Evolutionary conservation across 2,888 invertebrate species (phyloP).

Genomic region (Phasia obesa): DNA sequence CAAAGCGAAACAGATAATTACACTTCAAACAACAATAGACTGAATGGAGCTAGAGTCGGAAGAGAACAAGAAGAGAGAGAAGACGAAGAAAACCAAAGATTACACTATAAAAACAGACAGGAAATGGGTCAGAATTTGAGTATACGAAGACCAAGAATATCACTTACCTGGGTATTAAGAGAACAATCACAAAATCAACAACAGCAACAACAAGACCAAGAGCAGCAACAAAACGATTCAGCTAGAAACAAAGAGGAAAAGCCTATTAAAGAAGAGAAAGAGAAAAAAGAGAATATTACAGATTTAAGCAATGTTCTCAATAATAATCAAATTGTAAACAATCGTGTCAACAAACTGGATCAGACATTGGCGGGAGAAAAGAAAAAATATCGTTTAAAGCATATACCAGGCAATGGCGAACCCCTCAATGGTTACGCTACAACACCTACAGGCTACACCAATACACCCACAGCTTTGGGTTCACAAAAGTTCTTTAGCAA

Average conservation of each 20-base stretch:
- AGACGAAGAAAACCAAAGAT: constrained; percentile 74
- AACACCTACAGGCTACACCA: constrained; percentile 79
- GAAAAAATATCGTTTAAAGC: constrained; percentile 76
- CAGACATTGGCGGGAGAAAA: constrained; percentile 69
- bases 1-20: constrained; percentile 12
- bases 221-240: constrained; percentile 47
- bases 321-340: constrained; percentile 78
- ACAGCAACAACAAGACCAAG: constrained; percentile 69
- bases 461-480: constrained; percentile 76
- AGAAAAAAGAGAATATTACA: constrained; percentile 38
- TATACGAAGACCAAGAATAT: constrained; percentile 86
- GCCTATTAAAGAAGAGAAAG: constrained; percentile 30
- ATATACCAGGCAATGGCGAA: constrained; percentile 71
- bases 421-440: constrained; percentile 79
- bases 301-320: constrained; percentile 76
- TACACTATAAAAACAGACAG: constrained; percentile 72
- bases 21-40: constrained; percentile 45
- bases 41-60: constrained; percentile 55
- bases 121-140: constrained; percentile 85
- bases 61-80: constrained; percentile 24
- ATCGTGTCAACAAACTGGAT: constrained; percentile 36
- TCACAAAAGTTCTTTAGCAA: constrained; percentile 81
- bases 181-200: constrained; percentile 84
- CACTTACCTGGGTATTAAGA: constrained; percentile 89
- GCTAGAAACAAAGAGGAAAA: constrained; percentile 66